Base-by-base conservation (phyloP, 2,888 invertebrate genomes). In the Plagodis pulveraria region DNA sequence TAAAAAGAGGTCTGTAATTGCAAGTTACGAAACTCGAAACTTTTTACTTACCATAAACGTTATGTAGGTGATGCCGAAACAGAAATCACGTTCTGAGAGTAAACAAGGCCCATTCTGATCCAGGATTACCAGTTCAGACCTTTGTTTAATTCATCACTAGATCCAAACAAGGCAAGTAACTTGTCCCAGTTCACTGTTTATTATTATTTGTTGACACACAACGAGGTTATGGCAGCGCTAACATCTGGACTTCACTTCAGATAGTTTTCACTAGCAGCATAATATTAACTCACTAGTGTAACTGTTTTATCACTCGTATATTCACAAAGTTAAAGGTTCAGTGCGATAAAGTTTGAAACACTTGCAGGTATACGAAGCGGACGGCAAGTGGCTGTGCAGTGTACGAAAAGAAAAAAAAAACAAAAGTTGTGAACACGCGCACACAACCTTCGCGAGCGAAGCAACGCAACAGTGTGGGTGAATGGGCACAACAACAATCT, bases 11-110 rank as follows among this genome's bases (percentile, higher is more conserved):
- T 40, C 67, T 62, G 79, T 86, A 84, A 75, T 77, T 74, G 74
- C 67, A 72, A 75, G 81, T 89, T 89, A 89, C 89, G 88, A 89
- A 86, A 87, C 86, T 81, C 77, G 87, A 88, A 87, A 87, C 81
- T 87, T 86, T 86, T 86, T 81, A 77, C 91, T 90, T 90, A 91
- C 92, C 92, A 85, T 91, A 91, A 85, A 91, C 69, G 91, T 74
- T 83, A 90, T 83, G 89, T 91, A 86, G 90, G 89, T 90, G 91
- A 90, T 82, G 81, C 80, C 75, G 77, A 74, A 78, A 82, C 78
- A 74, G 82, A 80, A 86, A 80, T 85, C 84, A 81, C 74, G 83
- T 82, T 84, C 77, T 77, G 74, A 76, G 73, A 76, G 70, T 77
- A 76, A 80, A 81, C 80, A 80, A 82, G 73, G 79, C 80, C 87